These are phyloP conservation scores for Dryobates pubescens DNA, from an alignment of 2,797 vertebrate species.

Conservation along the genomic window DNA sequence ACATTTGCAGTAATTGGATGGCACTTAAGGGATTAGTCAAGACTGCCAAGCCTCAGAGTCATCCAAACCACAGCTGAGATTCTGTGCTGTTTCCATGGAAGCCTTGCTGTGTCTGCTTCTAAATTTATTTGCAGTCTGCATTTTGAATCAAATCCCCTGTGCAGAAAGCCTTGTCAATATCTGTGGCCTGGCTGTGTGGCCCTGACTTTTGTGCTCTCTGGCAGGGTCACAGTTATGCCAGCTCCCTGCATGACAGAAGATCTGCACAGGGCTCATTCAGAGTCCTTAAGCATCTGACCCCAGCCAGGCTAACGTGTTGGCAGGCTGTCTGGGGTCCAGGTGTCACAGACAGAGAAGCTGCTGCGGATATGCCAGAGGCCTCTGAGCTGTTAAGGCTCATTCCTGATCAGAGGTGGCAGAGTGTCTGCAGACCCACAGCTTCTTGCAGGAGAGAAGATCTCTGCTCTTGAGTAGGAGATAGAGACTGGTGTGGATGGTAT, in stretches of 20 bases:
- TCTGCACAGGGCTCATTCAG: not conserved
- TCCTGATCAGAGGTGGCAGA: not conserved
- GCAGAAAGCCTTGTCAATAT: not conserved
- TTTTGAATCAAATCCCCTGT: not conserved
- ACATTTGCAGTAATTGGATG: slow-evolving; percentile 67
- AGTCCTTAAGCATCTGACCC: not conserved
- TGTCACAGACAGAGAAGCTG: not conserved
- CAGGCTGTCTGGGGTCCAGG: not conserved
- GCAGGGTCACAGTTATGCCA: not conserved
- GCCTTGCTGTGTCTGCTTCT: slow-evolving; percentile 11
- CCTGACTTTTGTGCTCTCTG: not conserved
- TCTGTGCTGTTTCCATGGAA: slow-evolving; percentile 39
- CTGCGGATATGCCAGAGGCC: not conserved
- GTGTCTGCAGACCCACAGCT: not conserved
- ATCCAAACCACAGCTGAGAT: slow-evolving; percentile 33
- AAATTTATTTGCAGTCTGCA: slow-evolving; percentile 23
- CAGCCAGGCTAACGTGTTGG: not conserved
- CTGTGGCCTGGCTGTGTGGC: not conserved
- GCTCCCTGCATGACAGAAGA: not conserved
- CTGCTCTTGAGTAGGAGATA: not conserved
- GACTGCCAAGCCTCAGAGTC: slow-evolving; percentile 4
- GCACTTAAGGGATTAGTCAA: slow-evolving; percentile 59
- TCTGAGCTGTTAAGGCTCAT: not conserved
- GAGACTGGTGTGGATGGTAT: not conserved
- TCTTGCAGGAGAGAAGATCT: not conserved